These are phyloP conservation scores for Pollenia angustigena DNA, from an alignment of 2,888 invertebrate genomes.

Conservation along the genomic window DNA sequence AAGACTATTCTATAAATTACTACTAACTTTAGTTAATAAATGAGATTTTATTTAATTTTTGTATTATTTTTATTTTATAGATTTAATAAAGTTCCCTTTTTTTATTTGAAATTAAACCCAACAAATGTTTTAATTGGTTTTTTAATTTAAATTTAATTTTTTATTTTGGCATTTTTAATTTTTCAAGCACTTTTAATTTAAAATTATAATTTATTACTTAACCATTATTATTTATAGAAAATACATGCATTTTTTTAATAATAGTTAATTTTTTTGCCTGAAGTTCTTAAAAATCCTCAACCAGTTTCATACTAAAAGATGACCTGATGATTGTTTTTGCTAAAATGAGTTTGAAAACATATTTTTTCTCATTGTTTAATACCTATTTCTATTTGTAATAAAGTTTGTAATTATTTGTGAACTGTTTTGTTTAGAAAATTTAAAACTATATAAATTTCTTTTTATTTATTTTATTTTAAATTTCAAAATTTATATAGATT, in stretches of 20 bases:
- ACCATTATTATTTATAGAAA: constrained; percentile 7
- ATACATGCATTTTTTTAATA: constrained; percentile 5
- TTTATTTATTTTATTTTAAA: not conserved
- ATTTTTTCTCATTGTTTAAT: not conserved
- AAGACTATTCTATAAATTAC: constrained; percentile 14
- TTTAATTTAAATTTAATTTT: not conserved
- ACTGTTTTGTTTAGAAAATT: constrained; percentile 5
- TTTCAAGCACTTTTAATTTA: constrained; percentile 51
- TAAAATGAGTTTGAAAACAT: constrained; percentile 19
- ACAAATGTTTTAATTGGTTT: constrained; percentile 51
- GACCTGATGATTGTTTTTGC: constrained; percentile 30
- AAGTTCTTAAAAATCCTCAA: not conserved
- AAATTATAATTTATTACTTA: constrained; percentile 12
- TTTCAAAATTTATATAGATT: constrained; percentile 6
- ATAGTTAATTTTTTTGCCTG: not conserved
- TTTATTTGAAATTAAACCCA: constrained; percentile 34
- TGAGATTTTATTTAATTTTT: constrained; percentile 45
- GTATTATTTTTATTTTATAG: constrained; percentile 51
- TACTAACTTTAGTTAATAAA: constrained; percentile 54
- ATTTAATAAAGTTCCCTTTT: constrained; percentile 54
- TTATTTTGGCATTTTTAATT: constrained; percentile 26
- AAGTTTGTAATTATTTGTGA: constrained; percentile 23
- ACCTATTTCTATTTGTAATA: constrained; percentile 2
- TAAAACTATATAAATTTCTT: not conserved
- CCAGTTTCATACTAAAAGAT: constrained; percentile 6